Conservation (phyloP, 2,797 vertebrate species). For the Rhinoraja longicauda region DNA sequence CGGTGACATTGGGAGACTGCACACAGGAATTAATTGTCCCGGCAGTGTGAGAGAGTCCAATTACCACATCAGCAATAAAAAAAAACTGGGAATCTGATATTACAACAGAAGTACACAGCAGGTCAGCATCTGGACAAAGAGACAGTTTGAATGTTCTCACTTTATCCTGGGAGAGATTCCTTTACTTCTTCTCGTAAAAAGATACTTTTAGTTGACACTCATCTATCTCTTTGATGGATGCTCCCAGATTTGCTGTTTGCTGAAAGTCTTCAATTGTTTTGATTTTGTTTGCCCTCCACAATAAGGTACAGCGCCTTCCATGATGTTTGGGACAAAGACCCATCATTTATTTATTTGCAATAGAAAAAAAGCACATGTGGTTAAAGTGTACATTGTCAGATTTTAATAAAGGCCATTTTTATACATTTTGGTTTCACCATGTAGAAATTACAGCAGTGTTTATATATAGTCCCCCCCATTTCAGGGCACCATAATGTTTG, state of each 20-base stretch:
- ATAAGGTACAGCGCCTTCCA: too few species aligned
- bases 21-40: background rate
- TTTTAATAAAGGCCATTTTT: too few species aligned
- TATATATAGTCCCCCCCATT: too few species aligned
- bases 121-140: background rate
- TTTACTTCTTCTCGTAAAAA: background rate
- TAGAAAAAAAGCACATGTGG: too few species aligned
- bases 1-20: slow-evolving; percentile 12
- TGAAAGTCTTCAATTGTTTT: too few species aligned
- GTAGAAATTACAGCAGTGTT: too few species aligned
- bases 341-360: too few species aligned
- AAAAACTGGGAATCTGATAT: slow-evolving; percentile 15
- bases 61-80: slow-evolving; percentile 27
- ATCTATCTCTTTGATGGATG: background rate
- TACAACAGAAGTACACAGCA: background rate
- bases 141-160: background rate
- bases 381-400: too few species aligned
- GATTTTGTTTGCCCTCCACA: background rate
- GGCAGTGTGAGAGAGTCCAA: background rate
- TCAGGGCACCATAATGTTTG: too few species aligned
- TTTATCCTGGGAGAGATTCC: background rate
- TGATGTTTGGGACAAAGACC: too few species aligned
- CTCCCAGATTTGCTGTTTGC: background rate
- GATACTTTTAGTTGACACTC: background rate
- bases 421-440: too few species aligned